Evolutionary conservation across 2,888 invertebrate species (phyloP), one percentile per base, ranked within the genome.

Genomic region (Willowsia nigromaculata): DNA sequence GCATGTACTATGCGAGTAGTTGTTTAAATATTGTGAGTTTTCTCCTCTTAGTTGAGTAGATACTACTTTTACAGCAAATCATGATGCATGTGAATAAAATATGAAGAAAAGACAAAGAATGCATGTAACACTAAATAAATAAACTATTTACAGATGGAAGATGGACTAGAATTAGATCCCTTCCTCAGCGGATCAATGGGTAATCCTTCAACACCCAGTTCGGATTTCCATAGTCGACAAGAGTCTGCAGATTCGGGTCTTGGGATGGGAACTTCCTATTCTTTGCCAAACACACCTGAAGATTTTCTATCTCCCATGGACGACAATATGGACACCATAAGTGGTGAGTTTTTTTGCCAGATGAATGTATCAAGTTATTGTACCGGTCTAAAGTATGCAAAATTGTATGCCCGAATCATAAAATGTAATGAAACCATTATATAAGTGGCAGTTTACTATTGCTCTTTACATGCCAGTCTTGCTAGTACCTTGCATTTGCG

Each of bases 241-340:
- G 98, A 98, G 94, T 98, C 98, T 13, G 97, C 97, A 13, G 98
- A 99, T 94, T 98, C 98, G 94, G 99, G 99, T 82, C 95, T 98
- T 91, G 98, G 98, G 93, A 96, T 97, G 92, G 96, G 96, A 89
- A 96, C 96, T 93, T 96, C 96, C 92, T 98, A 98, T 94, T 97
- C 97, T 90, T 96, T 98, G 95, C 97, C 98, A 71, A 97, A 97
- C 94, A 98, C 98, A 85, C 98, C 98, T 5, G 98, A 98, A 94
- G 98, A 98, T 95, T 98, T 98, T 95, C 96, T 98, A 93, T 95
- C 96, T 89, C 96, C 97, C 93, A 97, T 98, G 95, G 98, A 98
- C 93, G 98, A 98, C 93, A 97, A 96, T 93, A 97, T 97, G 97
- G 97, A 92, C 89, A 92, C 92, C 56, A 91, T 91, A 40, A 92